Evolutionary conservation across 1,140 invertebrate genomes (phyloP).

Genomic region (Euura saliciscinereae): DNA sequence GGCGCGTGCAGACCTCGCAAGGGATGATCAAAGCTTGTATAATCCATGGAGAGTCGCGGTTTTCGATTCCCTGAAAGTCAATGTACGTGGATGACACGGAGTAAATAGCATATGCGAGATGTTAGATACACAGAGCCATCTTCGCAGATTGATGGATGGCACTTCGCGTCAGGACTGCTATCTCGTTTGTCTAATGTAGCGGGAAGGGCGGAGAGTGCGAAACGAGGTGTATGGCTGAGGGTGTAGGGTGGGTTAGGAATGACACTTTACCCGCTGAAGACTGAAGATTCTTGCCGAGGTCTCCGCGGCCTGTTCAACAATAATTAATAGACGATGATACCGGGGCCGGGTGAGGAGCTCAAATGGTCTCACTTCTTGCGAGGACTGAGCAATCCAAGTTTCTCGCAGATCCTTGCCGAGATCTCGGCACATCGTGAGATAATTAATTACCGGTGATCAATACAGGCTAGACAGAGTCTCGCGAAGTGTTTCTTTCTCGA

Average conservation of each 20-base stretch:
- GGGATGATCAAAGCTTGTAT: neutral
- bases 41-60: neutral
- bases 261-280: constrained; percentile 1
- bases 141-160: constrained; percentile 4
- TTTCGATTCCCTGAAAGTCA: neutral
- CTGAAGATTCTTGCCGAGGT: neutral
- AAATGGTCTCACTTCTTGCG: neutral
- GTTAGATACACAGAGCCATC: neutral
- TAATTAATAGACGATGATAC: constrained; percentile 5
- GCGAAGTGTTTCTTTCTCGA: no score
- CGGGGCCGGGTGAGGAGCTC: neutral
- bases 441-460: neutral
- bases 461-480: neutral
- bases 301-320: neutral
- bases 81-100: neutral
- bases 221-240: neutral
- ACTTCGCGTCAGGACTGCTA: neutral
- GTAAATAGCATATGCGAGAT: neutral
- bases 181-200: constrained; percentile 2
- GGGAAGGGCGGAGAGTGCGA: neutral
- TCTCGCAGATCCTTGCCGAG: neutral
- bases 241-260: neutral
- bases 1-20: neutral
- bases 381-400: neutral
- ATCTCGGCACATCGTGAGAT: neutral